These are phyloP conservation scores for Aphidoletes aphidimyza DNA, from an alignment of 2,888 invertebrate genomes.

Conservation along the genomic window DNA sequence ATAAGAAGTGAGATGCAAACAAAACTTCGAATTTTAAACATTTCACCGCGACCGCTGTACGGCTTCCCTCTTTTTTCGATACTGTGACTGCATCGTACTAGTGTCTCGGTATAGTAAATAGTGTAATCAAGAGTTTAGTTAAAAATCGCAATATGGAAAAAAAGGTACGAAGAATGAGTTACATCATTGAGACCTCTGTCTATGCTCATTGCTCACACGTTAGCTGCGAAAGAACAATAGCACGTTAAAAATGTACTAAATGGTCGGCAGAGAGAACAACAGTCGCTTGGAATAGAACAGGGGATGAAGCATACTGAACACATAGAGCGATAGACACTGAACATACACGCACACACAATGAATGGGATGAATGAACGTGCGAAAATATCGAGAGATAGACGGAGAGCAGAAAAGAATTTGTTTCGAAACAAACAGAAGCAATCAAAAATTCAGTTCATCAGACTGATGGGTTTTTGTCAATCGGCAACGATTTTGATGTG, in stretches of 20 bases:
- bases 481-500: background rate
- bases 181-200: slow-evolving; percentile 1
- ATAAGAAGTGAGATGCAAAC: background rate
- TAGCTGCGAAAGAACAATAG: background rate
- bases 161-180: slow-evolving; percentile 47
- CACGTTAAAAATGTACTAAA: slow-evolving; percentile 43
- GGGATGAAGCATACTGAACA: slow-evolving; percentile 13
- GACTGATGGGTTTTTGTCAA: slow-evolving; percentile 33
- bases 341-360: no score
- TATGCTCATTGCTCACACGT: background rate
- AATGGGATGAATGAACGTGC: slow-evolving; percentile 33
- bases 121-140: slow-evolving; percentile 37
- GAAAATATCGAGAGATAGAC: background rate
- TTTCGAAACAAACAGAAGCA: slow-evolving; percentile 13
- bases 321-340: no score
- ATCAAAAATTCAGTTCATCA: slow-evolving; percentile 48
- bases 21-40: background rate
- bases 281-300: background rate
- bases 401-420: slow-evolving; percentile 10
- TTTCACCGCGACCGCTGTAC: background rate
- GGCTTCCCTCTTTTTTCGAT: background rate
- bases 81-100: background rate
- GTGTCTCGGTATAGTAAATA: background rate
- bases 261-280: slow-evolving; percentile 8
- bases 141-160: background rate